Conservation (phyloP, 2,888 invertebrate species). For the Mythimna vitellina region DNA sequence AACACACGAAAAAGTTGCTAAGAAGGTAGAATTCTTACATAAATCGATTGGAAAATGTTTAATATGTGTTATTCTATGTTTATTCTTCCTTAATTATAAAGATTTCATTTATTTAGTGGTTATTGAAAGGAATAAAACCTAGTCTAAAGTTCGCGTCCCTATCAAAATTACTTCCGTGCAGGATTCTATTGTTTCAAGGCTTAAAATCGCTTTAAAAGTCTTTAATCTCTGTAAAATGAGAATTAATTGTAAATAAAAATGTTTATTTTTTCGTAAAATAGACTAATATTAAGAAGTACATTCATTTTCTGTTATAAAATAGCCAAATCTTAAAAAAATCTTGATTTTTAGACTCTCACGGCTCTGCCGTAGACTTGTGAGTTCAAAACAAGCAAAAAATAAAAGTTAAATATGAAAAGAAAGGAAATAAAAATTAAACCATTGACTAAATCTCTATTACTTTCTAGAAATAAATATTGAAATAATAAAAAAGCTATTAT, state of each 20-base stretch:
- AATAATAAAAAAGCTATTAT: neutral
- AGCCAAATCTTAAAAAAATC: neutral
- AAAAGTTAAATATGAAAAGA: neutral
- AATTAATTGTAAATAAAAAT: slow-evolving; percentile 18
- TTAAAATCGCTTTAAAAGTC: slow-evolving; percentile 16
- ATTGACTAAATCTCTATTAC: no score
- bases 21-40: neutral
- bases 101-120: slow-evolving; percentile 21
- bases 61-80: neutral
- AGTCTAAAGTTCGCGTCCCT: slow-evolving; percentile 30
- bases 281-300: neutral
- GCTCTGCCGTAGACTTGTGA: neutral
- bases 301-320: slow-evolving; percentile 1
- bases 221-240: slow-evolving; percentile 42
- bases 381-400: neutral
- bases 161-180: slow-evolving; percentile 38
- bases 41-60: slow-evolving; percentile 11
- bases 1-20: slow-evolving; percentile 16
- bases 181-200: slow-evolving; percentile 17
- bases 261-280: slow-evolving; percentile 14
- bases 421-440: neutral
- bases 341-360: neutral
- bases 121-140: slow-evolving; percentile 13
- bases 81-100: slow-evolving; percentile 8
- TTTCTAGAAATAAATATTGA: neutral